Conservation (phyloP, 30 jellyfish, hydroid and myxozoan genomes). For the Phacellophora camtschatica region DNA sequence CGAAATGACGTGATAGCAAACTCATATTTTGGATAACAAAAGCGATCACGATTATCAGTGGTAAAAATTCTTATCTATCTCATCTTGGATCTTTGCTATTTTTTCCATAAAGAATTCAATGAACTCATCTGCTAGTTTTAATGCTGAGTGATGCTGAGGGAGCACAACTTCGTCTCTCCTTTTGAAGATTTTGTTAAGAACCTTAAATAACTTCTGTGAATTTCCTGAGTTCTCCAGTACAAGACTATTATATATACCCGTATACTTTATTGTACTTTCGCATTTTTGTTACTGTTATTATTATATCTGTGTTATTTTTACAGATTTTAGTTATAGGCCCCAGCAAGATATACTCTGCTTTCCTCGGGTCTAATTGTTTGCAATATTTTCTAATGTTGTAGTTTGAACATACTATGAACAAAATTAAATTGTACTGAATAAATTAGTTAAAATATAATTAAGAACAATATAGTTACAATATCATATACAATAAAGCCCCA, state of each 20-base stretch:
- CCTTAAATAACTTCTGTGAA: constrained; percentile 27
- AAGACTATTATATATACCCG: no score
- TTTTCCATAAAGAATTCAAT: constrained; percentile 58
- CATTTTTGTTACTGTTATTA: constrained; percentile 38
- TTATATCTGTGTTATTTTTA: no score
- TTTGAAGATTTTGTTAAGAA: constrained; percentile 33
- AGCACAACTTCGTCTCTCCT: constrained; percentile 59
- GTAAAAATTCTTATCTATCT: constrained; percentile 36
- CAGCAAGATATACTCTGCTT: no score
- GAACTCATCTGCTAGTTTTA: constrained; percentile 43
- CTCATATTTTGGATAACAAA: constrained; percentile 35
- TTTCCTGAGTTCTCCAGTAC: constrained; percentile 57
- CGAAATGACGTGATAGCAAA: constrained; percentile 53
- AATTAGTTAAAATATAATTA: no score
- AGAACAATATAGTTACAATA: no score
- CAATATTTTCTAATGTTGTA: no score
- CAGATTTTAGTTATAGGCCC: no score
- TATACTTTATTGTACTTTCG: no score
- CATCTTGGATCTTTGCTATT: constrained; percentile 55
- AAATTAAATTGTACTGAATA: no score
- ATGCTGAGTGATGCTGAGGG: constrained; percentile 53
- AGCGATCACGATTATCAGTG: constrained; percentile 43
- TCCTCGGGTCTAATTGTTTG: no score
- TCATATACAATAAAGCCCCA: no score
- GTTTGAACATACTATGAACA: no score